Conservation (phyloP, 1,140 invertebrate species). For the Megathymus violae region DNA sequence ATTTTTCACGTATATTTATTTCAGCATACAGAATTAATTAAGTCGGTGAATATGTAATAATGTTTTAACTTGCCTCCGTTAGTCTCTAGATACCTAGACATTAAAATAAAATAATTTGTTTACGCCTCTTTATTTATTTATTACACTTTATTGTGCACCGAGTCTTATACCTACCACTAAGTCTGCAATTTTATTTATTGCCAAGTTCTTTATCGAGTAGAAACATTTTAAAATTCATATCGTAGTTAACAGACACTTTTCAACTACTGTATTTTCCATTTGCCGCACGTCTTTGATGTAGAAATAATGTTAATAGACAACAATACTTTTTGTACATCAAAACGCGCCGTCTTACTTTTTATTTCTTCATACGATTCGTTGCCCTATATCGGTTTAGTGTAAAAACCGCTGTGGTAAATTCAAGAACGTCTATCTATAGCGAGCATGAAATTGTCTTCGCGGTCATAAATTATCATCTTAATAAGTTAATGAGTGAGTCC, state of each 20-base stretch:
- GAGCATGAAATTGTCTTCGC: conserved; percentile 68
- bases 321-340: conserved; percentile 24
- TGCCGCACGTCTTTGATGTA: not conserved
- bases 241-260: not conserved
- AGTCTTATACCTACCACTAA: no score
- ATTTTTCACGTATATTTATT: no score
- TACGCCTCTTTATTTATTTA: no score
- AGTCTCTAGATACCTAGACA: no score
- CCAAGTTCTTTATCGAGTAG: no score
- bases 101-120: no score
- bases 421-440: conserved; percentile 45
- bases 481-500: conserved; percentile 81
- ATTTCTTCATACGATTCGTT: conserved; percentile 23
- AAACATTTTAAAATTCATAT: conserved; percentile 1
- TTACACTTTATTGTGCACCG: no score
- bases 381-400: conserved; percentile 23
- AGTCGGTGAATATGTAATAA: no score
- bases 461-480: conserved; percentile 81
- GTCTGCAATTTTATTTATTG: no score
- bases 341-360: conserved; percentile 21
- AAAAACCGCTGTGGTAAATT: conserved; percentile 38
- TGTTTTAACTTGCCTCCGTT: no score
- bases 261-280: not conserved
- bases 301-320: conserved; percentile 22
- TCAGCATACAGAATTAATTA: no score